Conservation (phyloP, 1,140 invertebrate species). For the Ladona fulva region DNA sequence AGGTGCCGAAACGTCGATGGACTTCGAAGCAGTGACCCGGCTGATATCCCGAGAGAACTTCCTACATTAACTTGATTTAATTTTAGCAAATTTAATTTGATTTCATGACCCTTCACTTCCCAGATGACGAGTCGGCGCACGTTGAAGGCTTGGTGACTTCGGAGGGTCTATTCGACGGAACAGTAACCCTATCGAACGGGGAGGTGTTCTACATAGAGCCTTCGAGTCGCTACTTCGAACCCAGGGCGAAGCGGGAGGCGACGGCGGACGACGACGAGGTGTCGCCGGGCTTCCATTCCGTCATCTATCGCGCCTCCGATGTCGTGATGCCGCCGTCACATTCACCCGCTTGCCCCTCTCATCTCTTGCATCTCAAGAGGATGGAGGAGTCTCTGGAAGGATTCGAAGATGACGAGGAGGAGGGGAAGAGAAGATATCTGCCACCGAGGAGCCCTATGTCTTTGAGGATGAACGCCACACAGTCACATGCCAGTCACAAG, state of each 20-base stretch:
- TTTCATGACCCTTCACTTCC: too few relatives aligned
- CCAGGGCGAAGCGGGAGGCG: slow-evolving; percentile 18
- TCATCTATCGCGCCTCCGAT: slow-evolving; percentile 74
- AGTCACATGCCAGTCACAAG: slow-evolving; percentile 27
- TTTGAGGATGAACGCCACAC: slow-evolving; percentile 9
- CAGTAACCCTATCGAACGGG: slow-evolving; percentile 61
- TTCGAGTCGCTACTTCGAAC: slow-evolving; percentile 53
- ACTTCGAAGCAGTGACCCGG: too few relatives aligned
- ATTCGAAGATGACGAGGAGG: slow-evolving; percentile 1
- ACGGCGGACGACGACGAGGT: slow-evolving; percentile 36
- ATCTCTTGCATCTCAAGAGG: slow-evolving; percentile 39
- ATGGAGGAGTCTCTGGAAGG: slow-evolving; percentile 14
- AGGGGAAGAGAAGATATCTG: slow-evolving; percentile 21
- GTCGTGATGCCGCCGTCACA: slow-evolving; percentile 50
- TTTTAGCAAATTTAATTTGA: too few relatives aligned
- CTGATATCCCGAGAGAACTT: too few relatives aligned
- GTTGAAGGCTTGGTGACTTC: slow-evolving; percentile 77
- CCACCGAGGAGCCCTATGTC: slow-evolving; percentile 21
- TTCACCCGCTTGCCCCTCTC: slow-evolving; percentile 41
- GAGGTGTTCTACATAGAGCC: slow-evolving; percentile 80
- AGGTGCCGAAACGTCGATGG: too few relatives aligned
- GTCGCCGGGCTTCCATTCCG: slow-evolving; percentile 55
- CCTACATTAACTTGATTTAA: too few relatives aligned
- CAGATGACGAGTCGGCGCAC: slow-evolving; percentile 73
- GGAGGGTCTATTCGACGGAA: slow-evolving; percentile 83